These are phyloP conservation scores for Forbesichthys papilliferus DNA, from an alignment of 2,113 vertebrate genomes.

Conservation along the genomic window DNA sequence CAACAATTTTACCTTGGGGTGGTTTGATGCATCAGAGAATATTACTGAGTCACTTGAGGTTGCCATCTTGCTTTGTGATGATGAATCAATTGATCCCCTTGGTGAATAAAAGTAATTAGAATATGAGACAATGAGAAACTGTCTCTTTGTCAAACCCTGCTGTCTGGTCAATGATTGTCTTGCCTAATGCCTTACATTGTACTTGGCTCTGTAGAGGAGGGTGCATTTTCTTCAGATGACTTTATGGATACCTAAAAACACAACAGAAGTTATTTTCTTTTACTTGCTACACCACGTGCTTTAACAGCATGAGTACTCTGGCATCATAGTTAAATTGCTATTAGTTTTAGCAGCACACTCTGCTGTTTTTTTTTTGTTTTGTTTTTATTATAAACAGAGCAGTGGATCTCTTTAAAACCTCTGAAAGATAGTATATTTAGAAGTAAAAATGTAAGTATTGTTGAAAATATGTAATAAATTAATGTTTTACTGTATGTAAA, in stretches of 20 bases:
- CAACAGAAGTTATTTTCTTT: not conserved
- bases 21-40: conserved; percentile 37
- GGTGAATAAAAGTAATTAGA: conserved; percentile 3
- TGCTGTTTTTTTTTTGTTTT: no score
- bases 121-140: not conserved
- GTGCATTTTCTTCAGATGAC: conserved; percentile 28
- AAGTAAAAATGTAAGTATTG: no score
- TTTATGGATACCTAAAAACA: conserved; percentile 40
- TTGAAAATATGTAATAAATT: no score
- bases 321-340: no score
- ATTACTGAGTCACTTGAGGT: conserved; percentile 13
- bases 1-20: conserved; percentile 13
- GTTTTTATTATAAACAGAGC: no score
- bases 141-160: not conserved
- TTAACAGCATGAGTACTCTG: no score
- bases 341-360: no score
- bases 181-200: conserved; percentile 43
- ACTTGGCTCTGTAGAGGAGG: not conserved
- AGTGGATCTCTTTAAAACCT: no score
- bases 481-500: not conserved
- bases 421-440: no score
- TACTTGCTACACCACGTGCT: not conserved
- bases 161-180: not conserved
- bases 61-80: not conserved
- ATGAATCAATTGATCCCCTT: conserved; percentile 42